Conservation (phyloP, 2,888 invertebrate genomes). For the Morpho helenor region DNA sequence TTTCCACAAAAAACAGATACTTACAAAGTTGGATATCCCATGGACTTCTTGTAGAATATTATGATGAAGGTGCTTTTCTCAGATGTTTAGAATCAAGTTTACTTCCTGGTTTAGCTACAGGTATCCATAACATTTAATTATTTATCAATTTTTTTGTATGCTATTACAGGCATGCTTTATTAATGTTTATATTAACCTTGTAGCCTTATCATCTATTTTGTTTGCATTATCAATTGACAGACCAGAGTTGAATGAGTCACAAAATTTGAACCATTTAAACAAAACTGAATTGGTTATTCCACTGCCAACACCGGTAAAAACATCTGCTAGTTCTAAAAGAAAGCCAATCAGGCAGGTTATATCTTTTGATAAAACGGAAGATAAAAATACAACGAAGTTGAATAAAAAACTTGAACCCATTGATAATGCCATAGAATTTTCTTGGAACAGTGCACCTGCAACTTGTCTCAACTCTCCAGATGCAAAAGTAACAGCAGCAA, state of each 20-base stretch:
- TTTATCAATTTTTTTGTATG: background rate
- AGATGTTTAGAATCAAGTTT: conserved; percentile 88
- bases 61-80: conserved; percentile 92
- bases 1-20: conserved; percentile 64
- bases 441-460: conserved; percentile 80
- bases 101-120: conserved; percentile 92
- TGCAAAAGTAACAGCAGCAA: conserved; percentile 48
- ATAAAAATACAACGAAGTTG: conserved; percentile 36
- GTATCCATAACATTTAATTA: conserved; percentile 53
- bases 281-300: conserved; percentile 85
- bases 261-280: conserved; percentile 63
- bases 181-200: conserved; percentile 34
- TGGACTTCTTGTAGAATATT: conserved; percentile 83
- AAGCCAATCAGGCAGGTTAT: conserved; percentile 71
- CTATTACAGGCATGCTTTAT: conserved; percentile 18
- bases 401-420: conserved; percentile 36
- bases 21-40: conserved; percentile 87
- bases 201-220: conserved; percentile 91
- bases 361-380: conserved; percentile 69
- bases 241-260: conserved; percentile 85
- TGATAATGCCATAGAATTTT: conserved; percentile 39
- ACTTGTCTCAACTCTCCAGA: conserved; percentile 82
- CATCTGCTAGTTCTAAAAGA: conserved; percentile 56
- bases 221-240: conserved; percentile 96
- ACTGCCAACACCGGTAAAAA: conserved; percentile 80